Percentiles rank a stretch among this genome's conserved stretches.
Evolutionary conservation across 2,113 vertebrate genomes (phyloP).

Genomic region (Salvelinus namaycush): DNA sequence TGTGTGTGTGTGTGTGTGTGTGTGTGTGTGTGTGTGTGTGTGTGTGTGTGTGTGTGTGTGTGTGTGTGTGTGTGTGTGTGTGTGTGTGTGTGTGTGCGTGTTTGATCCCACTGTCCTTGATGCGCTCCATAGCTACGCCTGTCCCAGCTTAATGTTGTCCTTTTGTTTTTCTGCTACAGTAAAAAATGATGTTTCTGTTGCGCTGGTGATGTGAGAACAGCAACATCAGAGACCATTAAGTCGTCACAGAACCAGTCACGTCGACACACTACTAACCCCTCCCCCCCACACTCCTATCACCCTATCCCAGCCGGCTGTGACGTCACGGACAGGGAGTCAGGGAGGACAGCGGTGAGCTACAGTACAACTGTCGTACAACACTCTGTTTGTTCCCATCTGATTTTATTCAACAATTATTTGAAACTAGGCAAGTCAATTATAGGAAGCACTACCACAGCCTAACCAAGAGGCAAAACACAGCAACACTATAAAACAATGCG

Average conservation of each 20-base stretch:
- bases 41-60: too few species aligned
- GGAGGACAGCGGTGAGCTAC: not conserved
- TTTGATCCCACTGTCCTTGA: slow-evolving; percentile 15
- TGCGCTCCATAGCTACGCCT: slow-evolving; percentile 8
- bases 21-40: slow-evolving; percentile 4
- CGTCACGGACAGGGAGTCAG: not conserved
- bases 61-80: slow-evolving; percentile 28
- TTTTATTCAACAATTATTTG: not conserved
- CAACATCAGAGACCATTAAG: slow-evolving; percentile 46
- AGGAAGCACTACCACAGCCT: not conserved
- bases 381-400: too few species aligned
- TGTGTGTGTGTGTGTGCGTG: slow-evolving; percentile 3
- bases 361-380: too few species aligned
- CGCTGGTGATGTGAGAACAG: slow-evolving; percentile 27
- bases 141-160: slow-evolving; percentile 25
- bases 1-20: slow-evolving; percentile 5
- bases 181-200: slow-evolving; percentile 18
- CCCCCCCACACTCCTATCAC: not conserved
- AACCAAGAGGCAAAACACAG: too few species aligned
- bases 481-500: too few species aligned
- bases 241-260: slow-evolving; percentile 13
- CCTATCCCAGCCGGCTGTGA: not conserved
- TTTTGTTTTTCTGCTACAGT: slow-evolving; percentile 17
- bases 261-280: slow-evolving; percentile 18
- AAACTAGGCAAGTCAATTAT: not conserved